Percentiles rank a stretch among this genome's conserved stretches.
Evolutionary conservation across 2,797 vertebrate genomes (phyloP).

Genomic region (Centropyge bicolor): DNA sequence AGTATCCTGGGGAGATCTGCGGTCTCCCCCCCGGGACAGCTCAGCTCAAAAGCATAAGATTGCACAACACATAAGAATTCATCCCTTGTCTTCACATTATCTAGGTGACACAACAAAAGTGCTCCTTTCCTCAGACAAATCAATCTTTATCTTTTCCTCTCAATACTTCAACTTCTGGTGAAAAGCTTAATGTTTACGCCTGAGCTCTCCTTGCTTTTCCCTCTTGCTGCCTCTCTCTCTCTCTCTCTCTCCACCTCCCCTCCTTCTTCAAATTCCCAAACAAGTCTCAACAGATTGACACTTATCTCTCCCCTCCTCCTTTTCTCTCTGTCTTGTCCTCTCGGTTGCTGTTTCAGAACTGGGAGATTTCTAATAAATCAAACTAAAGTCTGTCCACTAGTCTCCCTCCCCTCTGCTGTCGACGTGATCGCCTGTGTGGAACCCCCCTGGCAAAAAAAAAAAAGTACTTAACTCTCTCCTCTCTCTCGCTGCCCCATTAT

Average conservation of each 20-base stretch:
- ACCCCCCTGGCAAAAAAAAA: constrained; percentile 33
- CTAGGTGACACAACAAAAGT: constrained; percentile 55
- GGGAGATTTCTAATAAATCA: constrained; percentile 61
- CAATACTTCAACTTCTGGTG: constrained; percentile 33
- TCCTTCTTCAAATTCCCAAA: constrained; percentile 89
- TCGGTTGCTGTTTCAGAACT: constrained; percentile 46
- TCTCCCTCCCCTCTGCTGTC: constrained; percentile 33
- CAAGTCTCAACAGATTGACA: constrained; percentile 90
- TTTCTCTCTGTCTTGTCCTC: constrained; percentile 63
- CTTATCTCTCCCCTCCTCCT: constrained; percentile 83
- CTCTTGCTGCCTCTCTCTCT: constrained; percentile 56
- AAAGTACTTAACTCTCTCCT: constrained; percentile 51
- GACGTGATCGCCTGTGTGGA: constrained; percentile 40
- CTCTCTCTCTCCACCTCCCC: constrained; percentile 70
- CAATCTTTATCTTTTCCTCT: constrained; percentile 17
- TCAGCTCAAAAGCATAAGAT: constrained; percentile 76
- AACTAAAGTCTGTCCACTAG: constrained; percentile 41
- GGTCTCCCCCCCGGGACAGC: constrained; percentile 56
- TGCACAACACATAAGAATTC: constrained; percentile 80
- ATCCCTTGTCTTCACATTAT: constrained; percentile 67
- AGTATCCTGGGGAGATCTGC: constrained; percentile 62
- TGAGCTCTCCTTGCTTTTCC: constrained; percentile 64
- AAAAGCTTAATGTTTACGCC: constrained; percentile 76
- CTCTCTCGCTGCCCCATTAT: constrained; percentile 65
- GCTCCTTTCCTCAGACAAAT: constrained; percentile 38